Conservation (phyloP, 2,113 vertebrate genomes). For the Catagonus wagneri region DNA sequence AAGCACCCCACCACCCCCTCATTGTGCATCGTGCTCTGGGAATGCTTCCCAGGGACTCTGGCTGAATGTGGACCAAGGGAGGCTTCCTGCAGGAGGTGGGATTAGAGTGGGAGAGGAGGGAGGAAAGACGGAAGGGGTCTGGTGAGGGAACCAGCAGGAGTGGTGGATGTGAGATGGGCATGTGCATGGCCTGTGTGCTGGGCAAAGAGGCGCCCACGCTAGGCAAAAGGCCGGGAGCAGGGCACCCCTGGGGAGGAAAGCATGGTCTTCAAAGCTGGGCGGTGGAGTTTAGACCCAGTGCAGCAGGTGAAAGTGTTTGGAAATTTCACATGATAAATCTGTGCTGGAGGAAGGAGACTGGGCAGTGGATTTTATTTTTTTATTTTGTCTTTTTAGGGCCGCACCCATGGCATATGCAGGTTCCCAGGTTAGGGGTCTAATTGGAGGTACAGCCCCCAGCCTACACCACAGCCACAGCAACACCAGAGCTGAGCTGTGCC, state of each 20-base stretch:
- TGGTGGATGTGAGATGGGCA: neutral
- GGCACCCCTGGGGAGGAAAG: neutral
- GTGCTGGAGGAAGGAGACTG: neutral
- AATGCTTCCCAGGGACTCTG: neutral
- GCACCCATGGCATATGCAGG: too few relatives aligned
- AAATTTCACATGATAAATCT: neutral
- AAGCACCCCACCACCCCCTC: neutral
- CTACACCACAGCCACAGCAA: too few relatives aligned
- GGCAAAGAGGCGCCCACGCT: too few relatives aligned
- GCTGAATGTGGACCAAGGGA: neutral
- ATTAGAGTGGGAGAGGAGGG: neutral
- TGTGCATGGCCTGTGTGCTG: fast-evolving
- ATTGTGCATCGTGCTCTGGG: neutral
- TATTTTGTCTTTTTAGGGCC: too few relatives aligned
- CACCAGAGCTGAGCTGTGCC: too few relatives aligned
- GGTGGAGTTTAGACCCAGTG: neutral
- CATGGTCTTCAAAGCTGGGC: neutral
- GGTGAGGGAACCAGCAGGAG: neutral
- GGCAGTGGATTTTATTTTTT: neutral
- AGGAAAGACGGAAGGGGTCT: neutral
- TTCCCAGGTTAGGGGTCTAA: too few relatives aligned
- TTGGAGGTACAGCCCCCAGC: too few relatives aligned
- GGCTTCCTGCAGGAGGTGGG: neutral
- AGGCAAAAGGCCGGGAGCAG: neutral
- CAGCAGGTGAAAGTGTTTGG: neutral